phyloP scores from a whole-genome alignment of 2,113 vertebrate genomes.

The Hippoglossus stenolepis region DNA sequence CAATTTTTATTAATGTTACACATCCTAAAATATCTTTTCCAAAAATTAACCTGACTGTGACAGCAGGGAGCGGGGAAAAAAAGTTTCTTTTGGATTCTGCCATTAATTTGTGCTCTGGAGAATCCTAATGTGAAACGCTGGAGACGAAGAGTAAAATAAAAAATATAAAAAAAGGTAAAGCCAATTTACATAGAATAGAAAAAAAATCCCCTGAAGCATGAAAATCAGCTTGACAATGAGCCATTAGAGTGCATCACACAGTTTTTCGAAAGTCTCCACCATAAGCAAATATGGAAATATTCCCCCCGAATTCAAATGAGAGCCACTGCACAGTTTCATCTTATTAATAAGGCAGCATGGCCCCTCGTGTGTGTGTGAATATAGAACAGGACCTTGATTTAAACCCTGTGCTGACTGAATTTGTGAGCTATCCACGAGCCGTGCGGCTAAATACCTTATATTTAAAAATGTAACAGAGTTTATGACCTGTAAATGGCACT shows the following conservation, averaged over 20 bases:
- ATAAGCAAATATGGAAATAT: constrained; percentile 78
- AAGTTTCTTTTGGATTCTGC: constrained; percentile 17
- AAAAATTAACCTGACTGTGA: constrained; percentile 27
- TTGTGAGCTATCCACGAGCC: constrained; percentile 48
- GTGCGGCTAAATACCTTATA: constrained; percentile 47
- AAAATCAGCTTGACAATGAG: constrained; percentile 56
- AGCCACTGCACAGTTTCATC: constrained; percentile 55
- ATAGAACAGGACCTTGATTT: constrained; percentile 56
- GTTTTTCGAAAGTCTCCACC: constrained; percentile 67
- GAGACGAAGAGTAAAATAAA: constrained; percentile 28
- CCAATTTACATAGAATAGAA: constrained; percentile 65
- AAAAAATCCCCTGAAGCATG: constrained; percentile 56
- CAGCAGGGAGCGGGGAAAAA: background rate
- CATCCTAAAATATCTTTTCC: constrained; percentile 28
- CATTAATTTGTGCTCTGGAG: constrained; percentile 38
- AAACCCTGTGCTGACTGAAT: constrained; percentile 44
- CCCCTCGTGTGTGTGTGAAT: constrained; percentile 54
- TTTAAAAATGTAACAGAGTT: constrained; percentile 64
- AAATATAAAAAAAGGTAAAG: constrained; percentile 30
- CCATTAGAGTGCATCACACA: constrained; percentile 63
- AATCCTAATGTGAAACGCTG: constrained; percentile 39
- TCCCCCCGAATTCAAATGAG: constrained; percentile 73
- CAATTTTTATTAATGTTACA: constrained; percentile 30
- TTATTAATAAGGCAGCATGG: constrained; percentile 58
- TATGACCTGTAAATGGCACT: constrained; percentile 60